Evolutionary conservation across 2,888 invertebrate species (phyloP), one percentile per base, ranked within the genome.

Genomic region (Scaptomyza reducta): DNA sequence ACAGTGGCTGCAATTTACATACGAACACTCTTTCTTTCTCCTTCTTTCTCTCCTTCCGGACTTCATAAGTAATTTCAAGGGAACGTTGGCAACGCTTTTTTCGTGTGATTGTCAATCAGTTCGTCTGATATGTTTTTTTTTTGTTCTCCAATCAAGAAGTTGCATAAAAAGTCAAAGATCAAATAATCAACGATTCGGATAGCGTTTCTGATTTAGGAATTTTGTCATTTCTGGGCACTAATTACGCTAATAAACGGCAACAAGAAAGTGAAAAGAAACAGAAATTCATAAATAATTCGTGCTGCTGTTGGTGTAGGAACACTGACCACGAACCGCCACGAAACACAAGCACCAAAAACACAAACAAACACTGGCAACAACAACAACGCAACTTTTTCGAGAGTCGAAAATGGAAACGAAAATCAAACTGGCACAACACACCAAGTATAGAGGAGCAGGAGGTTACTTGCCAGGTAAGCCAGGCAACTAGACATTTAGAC

Each of bases 251-350:
- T 72, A 70, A 64, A 60, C 38, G 29, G 7, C 33, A 16, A 35
- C 25, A 58, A 51, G 31, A 49, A 42, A 18, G 35, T 3, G 27
- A 11, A 55, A 49, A 35, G 22, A 70, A 74, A 84, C 67, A 58
- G 64, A 70, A 69, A 60, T 53, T 69, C 55, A 82, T 82, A 65
- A 87, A 82, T 82, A 87, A 84, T 82, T 77, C 64, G 49, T 47
- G 59, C 45, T 56, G 60, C 61, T 56, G 57, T 67, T 61, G 64
- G 18, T 44, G 51, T 22, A 1, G 51, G 31, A 61, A 47, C 42
- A 53, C 62, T 60, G 70, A 55, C 70, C 65, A 70, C 31, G 51
- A 51, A 35, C 51, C 49, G 53, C 45, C 62, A 49, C n/a, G n/a
- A 74, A 65, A 55, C 33, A 45, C 53, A 55, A 41, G 47, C 35